Evolutionary conservation across 2,888 invertebrate genomes (phyloP), one percentile per base, ranked within the genome.

Genomic region (Eulithis prunata): DNA sequence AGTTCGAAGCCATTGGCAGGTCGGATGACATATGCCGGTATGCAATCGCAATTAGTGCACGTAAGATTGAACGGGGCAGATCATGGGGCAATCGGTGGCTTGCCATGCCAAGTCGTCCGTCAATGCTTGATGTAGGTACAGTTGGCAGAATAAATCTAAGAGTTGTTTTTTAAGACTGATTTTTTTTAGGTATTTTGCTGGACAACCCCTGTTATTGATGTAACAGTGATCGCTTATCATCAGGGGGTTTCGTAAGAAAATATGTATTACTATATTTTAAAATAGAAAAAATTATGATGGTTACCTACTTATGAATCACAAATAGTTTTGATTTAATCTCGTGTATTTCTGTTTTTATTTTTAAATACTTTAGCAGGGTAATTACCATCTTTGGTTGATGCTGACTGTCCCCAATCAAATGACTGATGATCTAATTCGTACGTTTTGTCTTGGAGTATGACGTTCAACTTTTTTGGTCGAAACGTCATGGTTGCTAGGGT

Each of bases 1-100:
- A 72, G 72, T 81, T 83, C 72, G 77, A 76, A 78, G 64, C 63
- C 73, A 82, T 81, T 80, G 82, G 80, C 82, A 81, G 78, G 68
- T 75, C 62, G 56, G 43, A 69, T 66, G 64, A 71, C 45, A 60
- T 60, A 63, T 14, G 38, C 64, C 54, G 70, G 69, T 61, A 72
- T 65, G 69, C 36, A 53, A 52, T 53, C 11, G 46, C 68, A 71
- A 71, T 71, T 71, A 73, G 69, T 14, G 62, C 58, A 11, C 51
- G 13, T 13, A 54, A 58, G 70, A 73, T 75, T 66, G 70, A 73
- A 68, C 59, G 51, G 41, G 53, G 38, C 10, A 60, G 67, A 60
- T 65, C 68, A 64, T 45, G 55, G 69, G 68, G 64, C 71, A 67
- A 73, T 64, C 65, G 69, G 36, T 14, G 57, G 43, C 12, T 57